Evolutionary conservation across 2,888 invertebrate genomes (phyloP).

Genomic region (Cheilosia vulpina): DNA sequence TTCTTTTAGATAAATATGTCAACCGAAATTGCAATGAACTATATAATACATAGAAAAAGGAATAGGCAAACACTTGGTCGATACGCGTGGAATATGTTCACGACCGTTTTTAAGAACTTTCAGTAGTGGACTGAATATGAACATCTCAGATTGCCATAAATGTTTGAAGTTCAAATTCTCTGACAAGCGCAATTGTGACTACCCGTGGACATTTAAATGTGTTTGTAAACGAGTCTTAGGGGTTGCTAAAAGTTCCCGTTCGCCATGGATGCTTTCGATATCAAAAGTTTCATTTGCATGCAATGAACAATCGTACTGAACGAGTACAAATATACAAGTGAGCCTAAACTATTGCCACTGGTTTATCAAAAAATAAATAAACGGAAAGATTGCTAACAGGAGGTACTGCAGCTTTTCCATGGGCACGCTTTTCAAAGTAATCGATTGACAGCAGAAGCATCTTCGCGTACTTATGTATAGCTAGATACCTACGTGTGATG

Average conservation of each 20-base stretch:
- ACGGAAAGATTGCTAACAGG: neutral
- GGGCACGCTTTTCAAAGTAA: slow-evolving; percentile 26
- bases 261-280: slow-evolving; percentile 39
- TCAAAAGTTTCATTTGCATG: slow-evolving; percentile 17
- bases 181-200: slow-evolving; percentile 68
- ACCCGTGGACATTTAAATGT: slow-evolving; percentile 27
- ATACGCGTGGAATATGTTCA: slow-evolving; percentile 62
- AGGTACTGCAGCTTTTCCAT: slow-evolving; percentile 6
- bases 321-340: neutral
- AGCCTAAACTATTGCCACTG: neutral
- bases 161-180: slow-evolving; percentile 62
- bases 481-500: too few relatives aligned
- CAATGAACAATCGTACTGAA: slow-evolving; percentile 2
- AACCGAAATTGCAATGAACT: neutral
- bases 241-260: slow-evolving; percentile 67
- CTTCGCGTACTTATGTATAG: neutral
- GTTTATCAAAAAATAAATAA: neutral
- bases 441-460: slow-evolving; percentile 23
- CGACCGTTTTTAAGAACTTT: slow-evolving; percentile 83
- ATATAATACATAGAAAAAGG: slow-evolving; percentile 32
- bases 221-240: slow-evolving; percentile 41
- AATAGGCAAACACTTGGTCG: slow-evolving; percentile 31
- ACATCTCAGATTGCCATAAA: slow-evolving; percentile 69
- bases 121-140: slow-evolving; percentile 82
- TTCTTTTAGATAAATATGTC: slow-evolving; percentile 2